A percentile compares a stretch with the other conserved stretches of the same genome.
These are phyloP conservation scores for Dromius quadrimaculatus DNA, from an alignment of 2,888 invertebrate genomes.

Conservation along the genomic window DNA sequence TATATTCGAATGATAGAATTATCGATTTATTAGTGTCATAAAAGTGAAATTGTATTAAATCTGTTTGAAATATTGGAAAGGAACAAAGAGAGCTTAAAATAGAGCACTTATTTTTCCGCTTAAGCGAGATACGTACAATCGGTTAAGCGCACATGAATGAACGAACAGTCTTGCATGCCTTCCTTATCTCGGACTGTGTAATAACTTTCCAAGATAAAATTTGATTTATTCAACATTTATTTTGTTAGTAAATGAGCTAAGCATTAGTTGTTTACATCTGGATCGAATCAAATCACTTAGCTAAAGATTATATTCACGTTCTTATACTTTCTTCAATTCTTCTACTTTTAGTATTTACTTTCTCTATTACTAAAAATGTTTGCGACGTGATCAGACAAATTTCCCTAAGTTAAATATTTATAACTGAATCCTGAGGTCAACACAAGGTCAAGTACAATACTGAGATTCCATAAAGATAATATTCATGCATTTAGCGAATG, in stretches of 20 bases:
- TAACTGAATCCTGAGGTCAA: slow-evolving; percentile 27
- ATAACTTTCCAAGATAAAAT: background rate
- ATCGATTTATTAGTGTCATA: too few relatives aligned
- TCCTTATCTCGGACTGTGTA: background rate
- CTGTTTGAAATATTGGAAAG: background rate
- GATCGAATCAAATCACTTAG: background rate
- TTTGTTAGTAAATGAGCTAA: slow-evolving; percentile 1
- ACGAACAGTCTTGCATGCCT: background rate
- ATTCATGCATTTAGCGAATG: slow-evolving; percentile 25
- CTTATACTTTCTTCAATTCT: slow-evolving; percentile 15
- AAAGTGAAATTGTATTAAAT: too few relatives aligned
- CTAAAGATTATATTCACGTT: slow-evolving; percentile 14
- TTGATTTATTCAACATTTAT: slow-evolving; percentile 9
- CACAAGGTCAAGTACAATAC: slow-evolving; percentile 42
- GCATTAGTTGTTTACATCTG: slow-evolving; percentile 19
- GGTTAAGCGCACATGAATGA: background rate
- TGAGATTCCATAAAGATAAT: slow-evolving; percentile 35
- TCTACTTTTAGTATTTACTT: slow-evolving; percentile 15
- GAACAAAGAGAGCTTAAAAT: background rate
- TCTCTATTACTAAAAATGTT: slow-evolving; percentile 1
- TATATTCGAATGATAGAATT: too few relatives aligned
- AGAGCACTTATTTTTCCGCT: background rate
- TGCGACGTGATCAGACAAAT: slow-evolving; percentile 13
- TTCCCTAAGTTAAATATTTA: slow-evolving; percentile 41
- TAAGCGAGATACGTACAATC: background rate